Evolutionary conservation across 2,113 vertebrate genomes (phyloP).

Genomic region (Nerophis ophidion): DNA sequence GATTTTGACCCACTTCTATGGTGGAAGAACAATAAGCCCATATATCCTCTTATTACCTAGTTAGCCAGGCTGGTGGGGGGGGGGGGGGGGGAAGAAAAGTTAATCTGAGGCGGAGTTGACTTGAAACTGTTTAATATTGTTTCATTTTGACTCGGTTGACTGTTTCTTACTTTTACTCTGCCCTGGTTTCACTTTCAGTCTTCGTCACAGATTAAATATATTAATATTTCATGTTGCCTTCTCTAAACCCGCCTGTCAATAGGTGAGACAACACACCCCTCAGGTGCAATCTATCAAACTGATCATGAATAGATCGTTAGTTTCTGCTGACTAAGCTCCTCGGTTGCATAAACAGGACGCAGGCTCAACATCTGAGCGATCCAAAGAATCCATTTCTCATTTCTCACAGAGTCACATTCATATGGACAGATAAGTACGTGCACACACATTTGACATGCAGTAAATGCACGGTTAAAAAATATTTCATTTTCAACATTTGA

Average conservation of each 20-base stretch:
- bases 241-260: constrained; percentile 57
- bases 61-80: too few relatives aligned
- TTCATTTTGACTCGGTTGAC: background rate
- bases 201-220: constrained; percentile 33
- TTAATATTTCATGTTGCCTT: constrained; percentile 56
- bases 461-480: background rate
- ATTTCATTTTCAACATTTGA: background rate
- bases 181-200: constrained; percentile 23
- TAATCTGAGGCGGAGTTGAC: too few relatives aligned
- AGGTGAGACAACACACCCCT: constrained; percentile 41
- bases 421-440: background rate
- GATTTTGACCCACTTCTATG: too few relatives aligned
- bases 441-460: constrained; percentile 2
- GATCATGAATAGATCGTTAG: constrained; percentile 46
- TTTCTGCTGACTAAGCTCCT: constrained; percentile 57
- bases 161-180: constrained; percentile 11
- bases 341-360: constrained; percentile 28
- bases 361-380: constrained; percentile 40
- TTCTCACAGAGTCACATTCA: constrained; percentile 23
- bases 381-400: constrained; percentile 56
- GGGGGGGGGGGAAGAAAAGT: too few relatives aligned
- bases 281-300: constrained; percentile 57
- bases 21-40: too few relatives aligned
- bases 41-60: too few relatives aligned
- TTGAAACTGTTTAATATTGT: too few relatives aligned